Evolutionary conservation across 2,113 vertebrate genomes (phyloP), one percentile per base, ranked within the genome.

Genomic region (Sylvia atricapilla): DNA sequence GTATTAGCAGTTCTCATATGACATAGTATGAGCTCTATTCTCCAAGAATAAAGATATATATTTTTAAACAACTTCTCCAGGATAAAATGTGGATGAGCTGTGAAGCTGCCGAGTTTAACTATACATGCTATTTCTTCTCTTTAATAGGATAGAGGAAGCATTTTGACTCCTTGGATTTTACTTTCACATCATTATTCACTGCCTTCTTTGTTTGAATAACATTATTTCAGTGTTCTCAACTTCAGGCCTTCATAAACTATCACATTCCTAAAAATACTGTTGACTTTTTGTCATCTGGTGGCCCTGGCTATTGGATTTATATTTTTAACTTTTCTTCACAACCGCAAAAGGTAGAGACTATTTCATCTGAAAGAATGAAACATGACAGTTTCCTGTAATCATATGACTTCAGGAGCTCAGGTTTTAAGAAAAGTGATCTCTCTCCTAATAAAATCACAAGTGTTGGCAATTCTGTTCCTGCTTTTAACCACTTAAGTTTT

Each of bases 1-100:
- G 63, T 93, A 95, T 96, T 97, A 96, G 89, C 73, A 93, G 77
- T 83, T 96, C 94, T 97, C 96, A 94, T 89, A 87, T 97, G 93
- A 93, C 95, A 81, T 31, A 90, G 64, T 96, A 95, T 4, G 41
- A 94, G 73, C 87, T 84, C 81, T 49, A 39, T 72, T 79, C 90
- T 91, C 79, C 77, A 70, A 72, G 87, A 93, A 93, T 83, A 95
- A 94, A 94, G 87, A 89, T 83, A 30, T 44, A 21, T 84, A 9
- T 90, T 93, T 94, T 93, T 82, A 93, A 94, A 88, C 55, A 91
- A 76, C 60, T 81, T 41, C 73, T 92, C 73, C 66, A 80, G 95
- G 77, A 93, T 87, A 93, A 95, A 89, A 81, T 60, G 44, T 62
- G 49, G 67, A 92, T 84, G 77, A 67, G 56, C 63, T 95, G 93